phyloP scores from a whole-genome alignment of 2,113 vertebrate genomes.

The Pterophyllum scalare region DNA sequence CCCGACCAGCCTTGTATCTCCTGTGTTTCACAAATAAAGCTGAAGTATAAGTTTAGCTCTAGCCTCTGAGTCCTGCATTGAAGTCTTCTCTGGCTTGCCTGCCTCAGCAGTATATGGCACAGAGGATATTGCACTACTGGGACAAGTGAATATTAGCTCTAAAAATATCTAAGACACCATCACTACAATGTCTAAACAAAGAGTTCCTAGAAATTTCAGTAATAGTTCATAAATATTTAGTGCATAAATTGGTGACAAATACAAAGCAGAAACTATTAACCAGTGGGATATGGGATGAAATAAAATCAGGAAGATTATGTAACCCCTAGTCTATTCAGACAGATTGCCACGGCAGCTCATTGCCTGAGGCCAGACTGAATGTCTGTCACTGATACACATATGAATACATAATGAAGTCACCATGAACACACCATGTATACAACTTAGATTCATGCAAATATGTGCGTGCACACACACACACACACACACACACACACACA shows the following conservation, averaged over 20 bases:
- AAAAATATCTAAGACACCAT: no score
- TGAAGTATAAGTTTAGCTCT: no score
- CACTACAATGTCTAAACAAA: no score
- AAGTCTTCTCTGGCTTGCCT: no score
- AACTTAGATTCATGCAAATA: background rate
- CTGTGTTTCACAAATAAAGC: no score
- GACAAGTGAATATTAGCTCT: no score
- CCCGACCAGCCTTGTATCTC: no score
- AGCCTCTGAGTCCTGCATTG: no score
- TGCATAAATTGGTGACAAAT: background rate
- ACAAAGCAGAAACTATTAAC: background rate
- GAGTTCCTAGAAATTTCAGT: no score
- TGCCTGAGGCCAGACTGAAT: constrained; percentile 40
- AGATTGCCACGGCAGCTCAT: constrained; percentile 28
- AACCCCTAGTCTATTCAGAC: constrained; percentile 14
- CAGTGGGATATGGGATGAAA: background rate
- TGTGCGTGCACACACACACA: background rate
- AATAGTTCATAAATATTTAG: no score
- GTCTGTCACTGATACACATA: constrained; percentile 50
- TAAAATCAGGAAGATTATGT: constrained; percentile 4
- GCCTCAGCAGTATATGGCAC: no score
- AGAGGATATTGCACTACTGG: no score
- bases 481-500: background rate
- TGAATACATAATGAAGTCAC: constrained; percentile 40
- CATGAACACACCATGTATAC: background rate